Evolutionary conservation across 1,140 invertebrate genomes (phyloP).

Genomic region (Anadara kagoshimensis): DNA sequence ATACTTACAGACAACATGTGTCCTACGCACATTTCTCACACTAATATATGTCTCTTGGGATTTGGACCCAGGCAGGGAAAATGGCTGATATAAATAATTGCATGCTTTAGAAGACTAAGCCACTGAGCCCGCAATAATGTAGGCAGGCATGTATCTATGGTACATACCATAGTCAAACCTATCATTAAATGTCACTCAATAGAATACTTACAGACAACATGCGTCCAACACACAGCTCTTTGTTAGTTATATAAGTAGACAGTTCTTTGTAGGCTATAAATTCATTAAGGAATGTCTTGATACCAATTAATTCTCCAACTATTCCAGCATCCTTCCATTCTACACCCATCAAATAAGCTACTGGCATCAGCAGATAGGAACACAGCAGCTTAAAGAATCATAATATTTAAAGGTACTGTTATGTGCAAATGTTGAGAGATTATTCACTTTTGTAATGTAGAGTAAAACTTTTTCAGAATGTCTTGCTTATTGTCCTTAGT

Average conservation of each 20-base stretch:
- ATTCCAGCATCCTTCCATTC: slow-evolving; percentile 64
- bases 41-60: too few relatives aligned
- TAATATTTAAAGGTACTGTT: neutral
- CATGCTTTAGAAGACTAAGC: too few relatives aligned
- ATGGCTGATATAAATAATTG: too few relatives aligned
- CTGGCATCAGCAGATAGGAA: slow-evolving; percentile 69
- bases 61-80: too few relatives aligned
- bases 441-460: too few relatives aligned
- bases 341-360: slow-evolving; percentile 72
- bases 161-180: too few relatives aligned
- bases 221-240: slow-evolving; percentile 36
- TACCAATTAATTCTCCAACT: slow-evolving; percentile 69
- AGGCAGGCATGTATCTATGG: too few relatives aligned
- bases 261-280: slow-evolving; percentile 71
- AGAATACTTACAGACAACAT: slow-evolving; percentile 51
- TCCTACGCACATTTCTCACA: slow-evolving; percentile 35
- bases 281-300: slow-evolving; percentile 74
- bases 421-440: too few relatives aligned
- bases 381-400: slow-evolving; percentile 62
- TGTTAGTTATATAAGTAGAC: slow-evolving; percentile 51
- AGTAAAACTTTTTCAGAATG: too few relatives aligned
- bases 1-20: slow-evolving; percentile 32
- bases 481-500: too few relatives aligned
- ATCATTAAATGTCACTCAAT: too few relatives aligned
- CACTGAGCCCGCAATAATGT: too few relatives aligned